These are phyloP conservation scores for Lissonota sp. DNA, from an alignment of 2,888 invertebrate genomes.

Conservation along the genomic window DNA sequence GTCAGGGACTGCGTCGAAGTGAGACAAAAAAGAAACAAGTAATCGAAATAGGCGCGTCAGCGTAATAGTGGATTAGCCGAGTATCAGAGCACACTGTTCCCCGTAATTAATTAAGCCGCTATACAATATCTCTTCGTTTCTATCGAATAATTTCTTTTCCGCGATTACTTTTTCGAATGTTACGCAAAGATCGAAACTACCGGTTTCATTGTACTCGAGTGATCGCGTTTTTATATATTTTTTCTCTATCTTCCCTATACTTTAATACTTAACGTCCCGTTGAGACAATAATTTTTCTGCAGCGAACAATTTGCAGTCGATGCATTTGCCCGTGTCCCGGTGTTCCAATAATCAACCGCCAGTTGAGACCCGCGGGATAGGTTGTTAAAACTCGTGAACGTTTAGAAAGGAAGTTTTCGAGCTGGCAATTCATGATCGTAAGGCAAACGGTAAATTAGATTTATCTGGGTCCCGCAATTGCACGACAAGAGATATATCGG, in stretches of 20 bases:
- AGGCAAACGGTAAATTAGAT: conserved; percentile 62
- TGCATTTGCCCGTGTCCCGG: conserved; percentile 14
- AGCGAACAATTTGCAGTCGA: conserved; percentile 8
- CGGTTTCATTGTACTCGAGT: conserved; percentile 23
- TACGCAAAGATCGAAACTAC: conserved; percentile 44
- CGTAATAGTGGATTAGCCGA: conserved; percentile 67
- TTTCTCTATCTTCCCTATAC: background rate
- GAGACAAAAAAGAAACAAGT: conserved; percentile 64
- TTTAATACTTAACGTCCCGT: background rate
- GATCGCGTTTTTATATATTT: conserved; percentile 34
- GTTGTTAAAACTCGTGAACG: conserved; percentile 22
- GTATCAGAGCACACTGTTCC: conserved; percentile 65
- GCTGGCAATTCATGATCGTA: conserved; percentile 36
- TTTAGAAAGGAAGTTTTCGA: conserved; percentile 67
- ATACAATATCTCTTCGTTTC: conserved; percentile 40
- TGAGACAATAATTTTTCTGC: conserved; percentile 14
- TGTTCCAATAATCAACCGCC: conserved; percentile 21
- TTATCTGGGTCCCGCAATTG: conserved; percentile 54
- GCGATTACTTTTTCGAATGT: conserved; percentile 37
- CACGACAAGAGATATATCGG: conserved; percentile 4
- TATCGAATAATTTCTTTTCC: conserved; percentile 34
- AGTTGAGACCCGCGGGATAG: background rate
- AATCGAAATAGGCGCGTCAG: conserved; percentile 61
- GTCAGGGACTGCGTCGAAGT: background rate
- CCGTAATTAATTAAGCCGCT: conserved; percentile 74